phyloP scores from a whole-genome alignment of 1,140 invertebrate species.

The Pteromalus puparum region DNA sequence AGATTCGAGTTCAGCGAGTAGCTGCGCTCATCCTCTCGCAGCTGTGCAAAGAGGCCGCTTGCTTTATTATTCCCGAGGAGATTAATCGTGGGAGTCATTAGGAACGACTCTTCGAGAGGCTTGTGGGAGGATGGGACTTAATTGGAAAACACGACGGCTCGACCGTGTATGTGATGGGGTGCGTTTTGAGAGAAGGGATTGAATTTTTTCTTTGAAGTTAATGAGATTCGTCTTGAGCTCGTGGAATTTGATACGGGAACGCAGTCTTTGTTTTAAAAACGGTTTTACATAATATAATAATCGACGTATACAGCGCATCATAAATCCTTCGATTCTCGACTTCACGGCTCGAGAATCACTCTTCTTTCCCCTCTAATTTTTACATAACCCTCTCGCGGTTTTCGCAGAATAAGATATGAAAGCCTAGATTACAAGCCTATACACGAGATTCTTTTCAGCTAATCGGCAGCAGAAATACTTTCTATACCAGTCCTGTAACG shows the following conservation, averaged over 20 bases:
- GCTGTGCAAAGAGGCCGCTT: background rate
- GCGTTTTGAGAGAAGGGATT: too few species aligned
- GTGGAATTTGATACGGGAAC: too few species aligned
- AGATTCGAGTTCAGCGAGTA: slow-evolving; percentile 2
- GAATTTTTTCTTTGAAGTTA: too few species aligned
- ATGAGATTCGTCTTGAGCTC: too few species aligned
- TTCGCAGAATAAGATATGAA: slow-evolving; percentile 29
- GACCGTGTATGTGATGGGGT: too few species aligned
- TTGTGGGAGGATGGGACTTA: background rate
- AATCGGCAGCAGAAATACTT: background rate
- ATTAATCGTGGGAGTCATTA: slow-evolving; percentile 46
- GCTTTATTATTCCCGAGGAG: background rate
- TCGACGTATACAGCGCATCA: too few species aligned
- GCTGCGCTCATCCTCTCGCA: background rate
- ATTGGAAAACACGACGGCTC: too few species aligned
- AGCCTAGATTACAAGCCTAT: slow-evolving; percentile 9
- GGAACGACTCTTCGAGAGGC: background rate
- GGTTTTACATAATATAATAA: too few species aligned
- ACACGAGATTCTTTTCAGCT: background rate
- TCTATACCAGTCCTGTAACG: background rate
- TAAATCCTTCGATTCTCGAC: too few species aligned
- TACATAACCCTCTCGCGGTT: background rate
- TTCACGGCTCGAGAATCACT: background rate
- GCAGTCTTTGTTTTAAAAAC: too few species aligned
- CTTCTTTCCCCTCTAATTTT: background rate